phyloP scores from a whole-genome alignment of 2,113 vertebrate genomes.

The Pollachius pollachius region DNA sequence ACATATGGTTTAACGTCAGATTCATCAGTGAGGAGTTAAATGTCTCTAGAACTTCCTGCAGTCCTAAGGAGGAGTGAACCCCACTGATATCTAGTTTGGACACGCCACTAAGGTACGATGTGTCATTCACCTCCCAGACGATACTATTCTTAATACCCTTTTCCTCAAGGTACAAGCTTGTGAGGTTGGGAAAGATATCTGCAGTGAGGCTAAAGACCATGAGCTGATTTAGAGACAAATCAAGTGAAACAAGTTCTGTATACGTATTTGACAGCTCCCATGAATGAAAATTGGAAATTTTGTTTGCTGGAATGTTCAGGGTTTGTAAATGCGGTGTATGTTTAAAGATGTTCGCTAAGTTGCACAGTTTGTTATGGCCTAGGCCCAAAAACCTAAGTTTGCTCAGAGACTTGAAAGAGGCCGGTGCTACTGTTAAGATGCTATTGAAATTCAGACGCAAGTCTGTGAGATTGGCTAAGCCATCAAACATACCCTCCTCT shows the following conservation, averaged over 20 bases:
- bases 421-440: conserved; percentile 32
- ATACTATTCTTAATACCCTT: conserved; percentile 12
- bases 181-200: conserved; percentile 59
- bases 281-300: conserved; percentile 29
- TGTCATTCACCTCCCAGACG: conserved; percentile 53
- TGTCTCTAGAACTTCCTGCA: conserved; percentile 41
- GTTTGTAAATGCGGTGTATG: conserved; percentile 39
- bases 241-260: conserved; percentile 19
- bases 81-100: conserved; percentile 56
- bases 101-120: conserved; percentile 52
- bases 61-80: conserved; percentile 37
- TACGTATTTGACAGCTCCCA: conserved; percentile 48
- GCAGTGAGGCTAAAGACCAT: conserved; percentile 48
- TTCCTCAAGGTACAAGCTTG: conserved; percentile 47
- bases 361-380: conserved; percentile 40
- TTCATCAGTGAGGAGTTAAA: conserved; percentile 51
- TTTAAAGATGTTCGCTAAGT: conserved; percentile 36
- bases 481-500: conserved; percentile 40
- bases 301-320: conserved; percentile 19
- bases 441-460: conserved; percentile 38
- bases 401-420: conserved; percentile 41
- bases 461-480: conserved; percentile 51
- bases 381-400: conserved; percentile 54
- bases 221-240: conserved; percentile 58
- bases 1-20: conserved; percentile 59